Base-by-base conservation (phyloP, 1,140 invertebrate genomes). In the Achroia grisella region DNA sequence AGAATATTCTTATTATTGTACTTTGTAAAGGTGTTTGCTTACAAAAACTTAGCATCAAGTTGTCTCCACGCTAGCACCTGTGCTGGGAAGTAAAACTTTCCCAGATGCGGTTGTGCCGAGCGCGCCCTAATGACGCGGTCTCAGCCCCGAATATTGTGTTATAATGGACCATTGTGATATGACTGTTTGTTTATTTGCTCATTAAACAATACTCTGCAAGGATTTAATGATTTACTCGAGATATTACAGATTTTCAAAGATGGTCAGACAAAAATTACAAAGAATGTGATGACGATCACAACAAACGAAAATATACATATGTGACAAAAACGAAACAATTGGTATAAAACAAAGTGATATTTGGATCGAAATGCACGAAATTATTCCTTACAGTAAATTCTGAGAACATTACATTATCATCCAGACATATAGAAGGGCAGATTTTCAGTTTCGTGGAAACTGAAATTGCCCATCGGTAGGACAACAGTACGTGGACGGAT, bases 81-180 rank as follows among this genome's bases (percentile, higher is more conserved):
- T 45, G 34, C 43, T 48, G 39, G 43, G 36, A 41, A 37, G 35
- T 37, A 45, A 45, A 54, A 54, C 42, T 54, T 54, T 45, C 48
- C 41, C 46, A 54, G 46, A 41, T 39, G 46, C 31, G 45, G 40
- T 12, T 23, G 44, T 35, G 32, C 13, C 35, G 35, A 10, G 14
- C 28, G 8, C 13, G 36, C 52, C 45, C 46, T 54, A 54, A 54
- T 54, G 52, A 54, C 52, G 52, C 31, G 52, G 45, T 41, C 41
- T 32, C 46, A 37, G 37, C 27, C 36, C 43, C 46, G 37, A 45
- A 54, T 49, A 54, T 49, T 35, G 42, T 37, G 17, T 37, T 28
- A 48, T 54, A 44, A 54, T 45, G 35, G 45, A 48, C 51, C 31
- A 53, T 53, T 53, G 51, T 53, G 6, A 2, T 23, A 15, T 37